A percentile compares a stretch with the other conserved stretches of the same genome.
Evolutionary conservation across 2,888 invertebrate species (phyloP).

Genomic region (Lordiphosa fenestrarum): DNA sequence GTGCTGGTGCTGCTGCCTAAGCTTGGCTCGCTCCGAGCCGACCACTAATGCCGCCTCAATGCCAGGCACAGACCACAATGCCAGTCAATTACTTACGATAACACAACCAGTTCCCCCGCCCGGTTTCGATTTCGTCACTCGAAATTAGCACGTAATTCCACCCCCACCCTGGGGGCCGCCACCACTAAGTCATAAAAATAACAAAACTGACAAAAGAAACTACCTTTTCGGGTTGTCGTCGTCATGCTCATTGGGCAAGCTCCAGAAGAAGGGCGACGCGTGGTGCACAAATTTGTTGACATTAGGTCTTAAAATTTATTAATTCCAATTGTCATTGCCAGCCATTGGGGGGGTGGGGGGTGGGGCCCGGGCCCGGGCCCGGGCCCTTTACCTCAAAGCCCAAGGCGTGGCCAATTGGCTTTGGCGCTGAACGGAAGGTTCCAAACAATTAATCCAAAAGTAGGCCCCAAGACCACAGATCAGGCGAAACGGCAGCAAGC

Average conservation of each 20-base stretch:
- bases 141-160: constrained; percentile 38
- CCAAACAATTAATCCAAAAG: too few species aligned
- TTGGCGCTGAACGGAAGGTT: too few species aligned
- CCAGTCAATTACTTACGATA: constrained; percentile 65
- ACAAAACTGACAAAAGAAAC: constrained; percentile 49
- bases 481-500: too few species aligned
- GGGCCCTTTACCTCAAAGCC: constrained; percentile 1
- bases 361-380: too few species aligned
- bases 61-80: constrained; percentile 49
- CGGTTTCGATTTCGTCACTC: constrained; percentile 21
- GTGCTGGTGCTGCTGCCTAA: neutral
- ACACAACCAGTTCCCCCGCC: constrained; percentile 53
- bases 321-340: constrained; percentile 52
- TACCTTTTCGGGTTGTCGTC: constrained; percentile 13
- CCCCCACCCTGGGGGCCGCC: constrained; percentile 13
- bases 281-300: constrained; percentile 48
- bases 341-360: neutral
- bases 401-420: constrained; percentile 23
- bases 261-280: constrained; percentile 9
- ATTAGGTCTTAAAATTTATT: constrained; percentile 67
- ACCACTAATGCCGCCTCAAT: constrained; percentile 8
- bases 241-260: constrained; percentile 65
- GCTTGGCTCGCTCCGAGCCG: constrained; percentile 11
- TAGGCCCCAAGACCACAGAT: constrained; percentile 8
- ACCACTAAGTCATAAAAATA: constrained; percentile 58